A percentile compares a stretch with the other conserved stretches of the same genome.
These are phyloP conservation scores for Pedicia rivosa DNA, from an alignment of 2,888 invertebrate genomes.

Conservation along the genomic window DNA sequence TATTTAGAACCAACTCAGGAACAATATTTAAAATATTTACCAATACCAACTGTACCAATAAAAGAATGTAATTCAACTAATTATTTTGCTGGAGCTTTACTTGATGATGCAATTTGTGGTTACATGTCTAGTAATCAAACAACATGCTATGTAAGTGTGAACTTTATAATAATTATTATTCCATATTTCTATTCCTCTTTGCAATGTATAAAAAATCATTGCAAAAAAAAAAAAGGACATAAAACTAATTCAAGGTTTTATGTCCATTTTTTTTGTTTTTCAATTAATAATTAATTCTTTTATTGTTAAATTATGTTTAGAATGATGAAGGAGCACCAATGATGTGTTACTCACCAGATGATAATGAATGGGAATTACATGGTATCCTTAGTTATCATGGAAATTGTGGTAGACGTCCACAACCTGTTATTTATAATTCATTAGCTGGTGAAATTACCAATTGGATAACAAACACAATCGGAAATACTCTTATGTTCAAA, in stretches of 20 bases:
- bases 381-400: slow-evolving; percentile 42
- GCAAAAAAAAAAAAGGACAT: too few relatives aligned
- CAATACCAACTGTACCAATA: slow-evolving; percentile 30
- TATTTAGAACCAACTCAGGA: slow-evolving; percentile 1
- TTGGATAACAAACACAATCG: slow-evolving; percentile 14
- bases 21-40: neutral
- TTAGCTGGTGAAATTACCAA: slow-evolving; percentile 17
- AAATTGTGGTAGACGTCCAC: slow-evolving; percentile 38
- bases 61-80: slow-evolving; percentile 42
- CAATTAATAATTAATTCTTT: slow-evolving; percentile 1
- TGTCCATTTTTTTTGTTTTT: too few relatives aligned
- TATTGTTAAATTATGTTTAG: slow-evolving; percentile 23
- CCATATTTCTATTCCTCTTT: neutral
- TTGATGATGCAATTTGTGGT: slow-evolving; percentile 40
- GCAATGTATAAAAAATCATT: too few relatives aligned
- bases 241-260: neutral
- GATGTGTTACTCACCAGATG: slow-evolving; percentile 38
- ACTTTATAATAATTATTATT: neutral
- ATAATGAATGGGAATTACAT: slow-evolving; percentile 40
- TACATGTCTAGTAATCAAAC: slow-evolving; percentile 37
- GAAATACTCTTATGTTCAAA: slow-evolving; percentile 9
- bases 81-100: slow-evolving; percentile 41
- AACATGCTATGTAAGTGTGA: slow-evolving; percentile 39
- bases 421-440: slow-evolving; percentile 39
- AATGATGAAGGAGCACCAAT: slow-evolving; percentile 50